Evolutionary conservation across 2,888 invertebrate genomes (phyloP).

Genomic region (Ditylenchus weischeri): DNA sequence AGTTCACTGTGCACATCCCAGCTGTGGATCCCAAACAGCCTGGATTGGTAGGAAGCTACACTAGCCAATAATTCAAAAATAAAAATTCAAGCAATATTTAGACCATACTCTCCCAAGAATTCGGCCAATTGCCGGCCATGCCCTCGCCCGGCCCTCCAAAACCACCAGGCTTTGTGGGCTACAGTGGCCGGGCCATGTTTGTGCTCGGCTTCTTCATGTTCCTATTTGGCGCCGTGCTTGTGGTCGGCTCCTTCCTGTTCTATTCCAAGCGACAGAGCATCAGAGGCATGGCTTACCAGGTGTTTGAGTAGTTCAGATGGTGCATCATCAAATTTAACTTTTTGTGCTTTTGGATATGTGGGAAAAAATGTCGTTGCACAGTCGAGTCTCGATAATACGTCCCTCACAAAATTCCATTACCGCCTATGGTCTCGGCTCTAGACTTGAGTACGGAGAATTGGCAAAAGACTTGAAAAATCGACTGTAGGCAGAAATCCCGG

Average conservation of each 20-base stretch:
- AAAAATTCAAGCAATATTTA: not conserved
- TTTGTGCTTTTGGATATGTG: too few species aligned
- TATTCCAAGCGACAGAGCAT: slow-evolving; percentile 31
- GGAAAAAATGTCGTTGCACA: too few species aligned
- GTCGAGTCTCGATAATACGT: too few species aligned
- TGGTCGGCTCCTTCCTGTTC: slow-evolving; percentile 34
- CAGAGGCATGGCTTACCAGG: slow-evolving; percentile 38
- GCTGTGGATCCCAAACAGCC: not conserved
- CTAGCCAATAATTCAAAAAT: not conserved
- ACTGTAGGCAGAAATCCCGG: too few species aligned
- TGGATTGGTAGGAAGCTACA: not conserved
- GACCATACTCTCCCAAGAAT: slow-evolving; percentile 7
- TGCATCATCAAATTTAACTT: too few species aligned
- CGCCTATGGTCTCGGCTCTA: too few species aligned
- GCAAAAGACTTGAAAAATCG: too few species aligned
- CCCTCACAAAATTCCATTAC: too few species aligned
- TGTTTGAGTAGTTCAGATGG: slow-evolving; percentile 25
- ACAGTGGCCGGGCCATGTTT: slow-evolving; percentile 34
- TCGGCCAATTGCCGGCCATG: slow-evolving; percentile 10
- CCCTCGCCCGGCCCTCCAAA: slow-evolving; percentile 15
- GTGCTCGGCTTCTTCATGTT: slow-evolving; percentile 36
- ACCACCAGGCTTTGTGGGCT: slow-evolving; percentile 28
- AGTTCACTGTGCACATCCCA: slow-evolving; percentile 10
- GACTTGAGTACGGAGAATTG: too few species aligned
- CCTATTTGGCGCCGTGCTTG: slow-evolving; percentile 33